Base-by-base conservation (phyloP, 2,888 invertebrate species). In the Urechis unicinctus region DNA sequence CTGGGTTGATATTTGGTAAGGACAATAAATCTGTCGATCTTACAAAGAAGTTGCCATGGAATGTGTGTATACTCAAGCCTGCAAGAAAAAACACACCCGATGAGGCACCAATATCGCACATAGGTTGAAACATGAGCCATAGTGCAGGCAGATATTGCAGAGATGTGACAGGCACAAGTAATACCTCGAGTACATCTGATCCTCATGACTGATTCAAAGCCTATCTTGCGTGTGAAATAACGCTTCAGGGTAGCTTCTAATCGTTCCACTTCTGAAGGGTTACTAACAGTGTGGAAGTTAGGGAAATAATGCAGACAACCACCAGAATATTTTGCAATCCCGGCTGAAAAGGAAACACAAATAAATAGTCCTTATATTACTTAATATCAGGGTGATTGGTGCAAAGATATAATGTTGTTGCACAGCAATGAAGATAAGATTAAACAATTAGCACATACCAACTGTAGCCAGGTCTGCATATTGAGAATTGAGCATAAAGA, bases 11-110 rank as follows among this genome's bases (percentile, higher is more conserved):
- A 81, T 97, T 97, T 42, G 98, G 96, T 66, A 98, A 80, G 13
- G 94, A 92, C 56, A 98, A 81, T 54, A 98, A 82, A 81, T 98
- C 97, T 2, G 96, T 95, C 0, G 97, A 96, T 2, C 98, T 85
- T 50, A 98, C 97, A 80, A 98, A 98, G 84, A 96, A 96, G 81
- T 97, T 97, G 43, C 98, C 98, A 81, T 97, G 96, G 86, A 98
- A 98, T 72, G 95, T 93, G 80, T 97, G 95, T 69, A 98, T 91
- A 28, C 91, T 84, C 56, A 98, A 82, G 21, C 97, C 96, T 72
- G 88, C 2, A 45, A 31, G 9, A 17, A 46, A 2, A 31, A 51
- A 44, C 13, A 9, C 28, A 28, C 17, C 25, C 50, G 9, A 9
- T 13, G 9, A 36, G 41, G 9, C 13, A 25, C 0, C 25, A n/a